Evolutionary conservation across 2,888 invertebrate genomes (phyloP).

Genomic region (Taenaris catops): DNA sequence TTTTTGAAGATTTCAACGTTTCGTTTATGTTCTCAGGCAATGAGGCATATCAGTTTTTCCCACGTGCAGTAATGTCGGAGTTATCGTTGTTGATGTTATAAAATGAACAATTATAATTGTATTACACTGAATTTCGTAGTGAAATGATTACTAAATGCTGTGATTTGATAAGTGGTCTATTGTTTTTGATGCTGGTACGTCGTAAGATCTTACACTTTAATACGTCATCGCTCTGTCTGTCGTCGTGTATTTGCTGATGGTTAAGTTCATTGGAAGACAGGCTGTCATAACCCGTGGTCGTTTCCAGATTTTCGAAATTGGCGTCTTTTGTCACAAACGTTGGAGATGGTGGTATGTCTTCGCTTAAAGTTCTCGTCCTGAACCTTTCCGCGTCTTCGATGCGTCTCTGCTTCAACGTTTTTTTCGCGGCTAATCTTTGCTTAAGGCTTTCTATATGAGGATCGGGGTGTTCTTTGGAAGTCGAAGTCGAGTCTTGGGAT

Average conservation of each 20-base stretch:
- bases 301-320: conserved; percentile 66
- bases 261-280: conserved; percentile 63
- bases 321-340: conserved; percentile 66
- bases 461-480: conserved; percentile 36
- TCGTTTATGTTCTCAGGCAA: no score
- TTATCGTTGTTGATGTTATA: no score
- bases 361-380: conserved; percentile 84
- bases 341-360: conserved; percentile 71
- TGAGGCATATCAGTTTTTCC: no score
- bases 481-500: conserved; percentile 31
- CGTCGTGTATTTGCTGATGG: conserved; percentile 53
- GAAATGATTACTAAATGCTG: no score
- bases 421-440: conserved; percentile 60
- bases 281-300: conserved; percentile 71
- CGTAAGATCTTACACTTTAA: conserved; percentile 79
- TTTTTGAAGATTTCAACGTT: no score
- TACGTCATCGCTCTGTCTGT: conserved; percentile 46
- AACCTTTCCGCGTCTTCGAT: conserved; percentile 86
- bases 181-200: conserved; percentile 74
- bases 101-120: no score
- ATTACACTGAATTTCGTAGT: no score
- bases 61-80: no score
- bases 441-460: conserved; percentile 60
- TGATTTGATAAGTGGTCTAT: conserved; percentile 68
- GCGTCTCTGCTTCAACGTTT: conserved; percentile 78